A percentile compares a stretch with the other conserved stretches of the same genome.
These are phyloP conservation scores for Drosophila littoralis DNA, from an alignment of 1,140 invertebrate genomes.

Conservation along the genomic window DNA sequence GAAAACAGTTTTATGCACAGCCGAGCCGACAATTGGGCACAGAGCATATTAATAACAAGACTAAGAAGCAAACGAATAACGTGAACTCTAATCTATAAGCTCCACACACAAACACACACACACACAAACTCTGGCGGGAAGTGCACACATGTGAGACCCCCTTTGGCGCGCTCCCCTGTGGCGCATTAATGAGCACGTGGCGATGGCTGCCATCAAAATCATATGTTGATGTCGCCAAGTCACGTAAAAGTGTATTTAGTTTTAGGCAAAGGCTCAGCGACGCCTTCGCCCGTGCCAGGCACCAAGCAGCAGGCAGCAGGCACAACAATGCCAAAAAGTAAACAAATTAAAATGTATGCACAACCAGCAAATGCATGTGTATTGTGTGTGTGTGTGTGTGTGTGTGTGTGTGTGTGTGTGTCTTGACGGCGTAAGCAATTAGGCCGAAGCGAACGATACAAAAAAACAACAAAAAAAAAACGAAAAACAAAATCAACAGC, in stretches of 20 bases:
- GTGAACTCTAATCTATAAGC: conserved; percentile 3
- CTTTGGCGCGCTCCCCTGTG: conserved; percentile 1
- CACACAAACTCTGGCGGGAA: background rate
- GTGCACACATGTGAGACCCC: conserved; percentile 32
- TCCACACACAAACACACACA: conserved; percentile 7
- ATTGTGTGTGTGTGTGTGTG: too few species aligned
- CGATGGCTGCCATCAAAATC: conserved; percentile 48
- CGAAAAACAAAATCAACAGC: background rate
- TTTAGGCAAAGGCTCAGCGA: conserved; percentile 22
- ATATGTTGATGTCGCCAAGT: conserved; percentile 69
- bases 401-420: conserved; percentile 10
- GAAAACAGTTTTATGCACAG: too few species aligned
- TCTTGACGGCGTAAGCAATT: conserved; percentile 56
- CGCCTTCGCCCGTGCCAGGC: conserved; percentile 42
- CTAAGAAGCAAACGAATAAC: conserved; percentile 7
- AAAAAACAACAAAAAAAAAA: conserved; percentile 45
- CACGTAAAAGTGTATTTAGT: conserved; percentile 78
- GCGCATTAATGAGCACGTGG: conserved; percentile 46
- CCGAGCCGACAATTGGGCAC: too few species aligned
- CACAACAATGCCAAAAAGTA: conserved; percentile 72
- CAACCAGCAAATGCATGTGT: conserved; percentile 48
- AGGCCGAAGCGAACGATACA: conserved; percentile 42
- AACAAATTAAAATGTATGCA: conserved; percentile 80
- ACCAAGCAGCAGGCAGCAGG: background rate
- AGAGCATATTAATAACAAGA: background rate